A percentile compares a stretch with the other conserved stretches of the same genome.
These are phyloP conservation scores for Phoeniculus purpureus DNA, from an alignment of 2,797 vertebrate species.

Conservation along the genomic window DNA sequence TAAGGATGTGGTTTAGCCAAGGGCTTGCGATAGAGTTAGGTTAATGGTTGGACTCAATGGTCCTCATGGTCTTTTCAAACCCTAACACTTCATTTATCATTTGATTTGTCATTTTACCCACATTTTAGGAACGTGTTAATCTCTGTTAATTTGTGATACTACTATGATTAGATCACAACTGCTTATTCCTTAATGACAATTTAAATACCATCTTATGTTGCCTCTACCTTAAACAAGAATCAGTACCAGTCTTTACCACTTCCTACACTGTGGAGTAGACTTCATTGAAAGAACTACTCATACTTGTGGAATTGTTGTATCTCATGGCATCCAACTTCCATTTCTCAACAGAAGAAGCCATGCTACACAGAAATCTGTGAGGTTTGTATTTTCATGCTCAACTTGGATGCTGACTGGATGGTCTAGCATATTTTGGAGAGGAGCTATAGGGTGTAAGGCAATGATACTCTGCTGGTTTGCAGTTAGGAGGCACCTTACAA, in stretches of 20 bases:
- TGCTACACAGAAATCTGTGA: background rate
- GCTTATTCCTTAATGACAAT: background rate
- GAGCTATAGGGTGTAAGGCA: background rate
- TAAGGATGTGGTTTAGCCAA: too few relatives aligned
- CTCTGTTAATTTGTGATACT: background rate
- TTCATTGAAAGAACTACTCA: background rate
- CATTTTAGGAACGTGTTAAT: background rate
- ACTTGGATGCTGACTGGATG: background rate
- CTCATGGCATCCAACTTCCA: background rate
- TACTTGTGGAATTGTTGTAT: background rate
- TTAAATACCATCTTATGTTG: background rate
- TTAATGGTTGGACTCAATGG: too few relatives aligned
- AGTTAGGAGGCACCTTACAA: background rate
- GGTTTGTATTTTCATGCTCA: background rate
- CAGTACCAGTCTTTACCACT: background rate
- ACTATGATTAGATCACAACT: background rate
- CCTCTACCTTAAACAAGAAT: background rate
- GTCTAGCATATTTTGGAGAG: background rate
- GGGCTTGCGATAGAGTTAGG: too few relatives aligned
- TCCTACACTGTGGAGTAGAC: background rate
- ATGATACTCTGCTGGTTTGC: background rate
- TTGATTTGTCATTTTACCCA: background rate
- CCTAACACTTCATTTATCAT: too few relatives aligned
- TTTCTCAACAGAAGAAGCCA: background rate
- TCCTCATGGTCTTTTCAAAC: too few relatives aligned